phyloP scores from a whole-genome alignment of 2,797 vertebrate species.

The Diglossa cyanea region DNA sequence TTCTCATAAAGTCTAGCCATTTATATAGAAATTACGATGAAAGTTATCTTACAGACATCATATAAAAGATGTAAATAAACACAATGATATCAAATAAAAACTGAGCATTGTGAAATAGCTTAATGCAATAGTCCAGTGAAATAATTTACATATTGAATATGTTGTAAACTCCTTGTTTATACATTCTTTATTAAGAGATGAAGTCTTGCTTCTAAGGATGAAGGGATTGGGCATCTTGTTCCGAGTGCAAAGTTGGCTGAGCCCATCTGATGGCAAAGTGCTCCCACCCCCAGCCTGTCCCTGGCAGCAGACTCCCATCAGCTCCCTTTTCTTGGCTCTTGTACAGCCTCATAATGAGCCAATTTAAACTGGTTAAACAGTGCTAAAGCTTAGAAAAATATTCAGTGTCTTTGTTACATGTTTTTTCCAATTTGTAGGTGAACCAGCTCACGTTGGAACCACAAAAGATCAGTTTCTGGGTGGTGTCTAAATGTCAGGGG shows the following conservation, averaged over 20 bases:
- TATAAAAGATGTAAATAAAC: background rate
- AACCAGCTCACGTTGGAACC: background rate
- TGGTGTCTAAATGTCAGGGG: background rate
- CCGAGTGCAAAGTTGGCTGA: background rate
- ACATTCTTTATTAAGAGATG: background rate
- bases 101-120: background rate
- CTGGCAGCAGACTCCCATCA: background rate
- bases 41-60: background rate
- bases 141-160: background rate
- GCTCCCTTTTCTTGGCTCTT: background rate
- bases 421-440: background rate
- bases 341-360: background rate
- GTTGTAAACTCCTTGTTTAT: background rate
- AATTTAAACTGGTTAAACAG: background rate
- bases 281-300: background rate
- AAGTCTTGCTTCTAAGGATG: background rate
- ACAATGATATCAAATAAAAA: background rate
- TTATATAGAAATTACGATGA: background rate
- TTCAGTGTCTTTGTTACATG: background rate
- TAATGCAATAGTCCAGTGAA: background rate
- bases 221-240: rapidly evolving
- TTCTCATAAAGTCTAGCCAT: background rate
- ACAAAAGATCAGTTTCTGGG: background rate
- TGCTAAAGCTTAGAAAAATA: background rate
- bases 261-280: rapidly evolving